Evolutionary conservation across 1,140 invertebrate genomes (phyloP), one percentile per base, ranked within the genome.

Genomic region (Nymphalis io): DNA sequence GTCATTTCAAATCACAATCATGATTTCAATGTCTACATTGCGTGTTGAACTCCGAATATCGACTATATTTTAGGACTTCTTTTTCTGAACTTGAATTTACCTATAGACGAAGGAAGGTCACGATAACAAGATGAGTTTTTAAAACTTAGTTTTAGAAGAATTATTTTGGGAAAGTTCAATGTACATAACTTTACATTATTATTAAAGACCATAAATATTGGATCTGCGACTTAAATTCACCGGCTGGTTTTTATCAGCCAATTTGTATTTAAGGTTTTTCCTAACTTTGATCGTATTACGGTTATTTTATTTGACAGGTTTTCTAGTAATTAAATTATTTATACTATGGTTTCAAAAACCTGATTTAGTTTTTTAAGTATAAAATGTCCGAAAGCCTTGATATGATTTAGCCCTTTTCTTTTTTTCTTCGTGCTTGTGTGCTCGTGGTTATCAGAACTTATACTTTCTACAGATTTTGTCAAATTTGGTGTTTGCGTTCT

Each of bases 61-160:
- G 18, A 21, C 46, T 20, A 18, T 51, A 51, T 51, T 42, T 42
- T 20, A 51, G 5, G 20, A 53, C 15, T 53, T 48, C 42, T 63
- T 20, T 42, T 62, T 51, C 42, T 11, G 15, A 51, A 51, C 46
- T 51, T 20, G 12, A 51, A 51, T 51, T 63, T 51, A 20, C 39
- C 46, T 38, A 3, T 11, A 51, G 8, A 53, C 42, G 53, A 51
- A 68, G 33, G 53, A 60, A 51, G 46, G 33, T 42, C 65, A 60
- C 58, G 65, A 68, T 68, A 68, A 68, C 21, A 33, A 68, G 65
- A 68, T 51, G 33, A 68, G 33, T 60, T 68, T 46, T 38, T 60
- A 51, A 53, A 68, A 68, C 42, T 68, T 60, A n/a, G 18, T 51
- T 51, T 42, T 51, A 8, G 12, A 10, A 51, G 16, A 51, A 6